phyloP scores from a whole-genome alignment of 1,140 invertebrate species.

The Maconellicoccus hirsutus region DNA sequence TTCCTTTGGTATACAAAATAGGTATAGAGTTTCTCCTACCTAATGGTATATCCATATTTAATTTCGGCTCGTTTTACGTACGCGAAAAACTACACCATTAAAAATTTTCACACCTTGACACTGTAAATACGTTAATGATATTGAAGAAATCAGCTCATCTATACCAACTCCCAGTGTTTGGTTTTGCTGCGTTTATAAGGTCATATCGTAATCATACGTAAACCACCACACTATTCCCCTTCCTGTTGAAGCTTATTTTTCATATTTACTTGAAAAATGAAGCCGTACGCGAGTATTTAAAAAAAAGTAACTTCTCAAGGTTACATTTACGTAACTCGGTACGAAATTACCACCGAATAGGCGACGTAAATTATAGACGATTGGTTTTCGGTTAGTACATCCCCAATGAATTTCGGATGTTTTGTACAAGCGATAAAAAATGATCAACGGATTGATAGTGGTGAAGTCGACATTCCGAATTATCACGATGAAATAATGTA shows the following conservation, averaged over 20 bases:
- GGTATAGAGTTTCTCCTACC: conserved; percentile 42
- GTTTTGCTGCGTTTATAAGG: neutral
- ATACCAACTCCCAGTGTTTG: neutral
- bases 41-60: neutral
- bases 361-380: no score
- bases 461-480: no score
- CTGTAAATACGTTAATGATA: conserved; percentile 3
- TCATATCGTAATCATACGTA: conserved; percentile 1
- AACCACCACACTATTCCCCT: neutral
- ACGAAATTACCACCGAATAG: no score
- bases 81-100: neutral
- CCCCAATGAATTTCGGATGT: no score
- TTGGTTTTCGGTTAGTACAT: no score
- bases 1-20: conserved; percentile 60
- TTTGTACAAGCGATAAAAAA: no score
- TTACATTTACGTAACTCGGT: neutral
- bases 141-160: conserved; percentile 1
- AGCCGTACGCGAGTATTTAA: neutral
- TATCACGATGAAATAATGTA: no score
- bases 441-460: no score
- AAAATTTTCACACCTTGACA: neutral
- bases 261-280: conserved; percentile 5
- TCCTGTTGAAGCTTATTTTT: neutral
- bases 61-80: neutral
- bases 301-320: neutral